These are phyloP conservation scores for Drosophila nebulosa DNA, from an alignment of 1,140 invertebrate genomes.

Conservation along the genomic window DNA sequence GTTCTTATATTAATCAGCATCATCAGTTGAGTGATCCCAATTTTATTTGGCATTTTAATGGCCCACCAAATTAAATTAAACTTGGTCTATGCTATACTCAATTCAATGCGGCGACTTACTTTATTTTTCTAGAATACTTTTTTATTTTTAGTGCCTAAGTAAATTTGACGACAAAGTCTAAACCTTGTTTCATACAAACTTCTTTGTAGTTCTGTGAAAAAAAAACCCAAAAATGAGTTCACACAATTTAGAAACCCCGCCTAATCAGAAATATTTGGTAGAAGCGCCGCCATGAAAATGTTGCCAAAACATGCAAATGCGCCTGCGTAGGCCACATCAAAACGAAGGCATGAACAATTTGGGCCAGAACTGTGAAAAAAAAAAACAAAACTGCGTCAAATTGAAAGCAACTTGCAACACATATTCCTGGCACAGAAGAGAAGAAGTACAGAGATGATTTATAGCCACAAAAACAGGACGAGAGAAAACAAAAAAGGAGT, in stretches of 20 bases:
- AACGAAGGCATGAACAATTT: constrained; percentile 19
- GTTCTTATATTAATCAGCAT: too few relatives aligned
- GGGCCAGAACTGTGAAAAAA: neutral
- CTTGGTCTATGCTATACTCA: too few relatives aligned
- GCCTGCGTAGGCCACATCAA: constrained; percentile 51
- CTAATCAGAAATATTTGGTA: neutral
- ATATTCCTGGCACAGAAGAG: neutral
- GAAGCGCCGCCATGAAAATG: constrained; percentile 39
- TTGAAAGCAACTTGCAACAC: constrained; percentile 5
- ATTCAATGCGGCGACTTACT: too few relatives aligned
- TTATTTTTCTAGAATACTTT: too few relatives aligned
- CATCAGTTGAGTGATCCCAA: too few relatives aligned
- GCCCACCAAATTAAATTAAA: too few relatives aligned
- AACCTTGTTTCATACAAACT: too few relatives aligned
- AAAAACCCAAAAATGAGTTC: neutral
- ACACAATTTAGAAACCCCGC: too few relatives aligned
- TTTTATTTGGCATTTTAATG: too few relatives aligned
- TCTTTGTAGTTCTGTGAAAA: neutral
- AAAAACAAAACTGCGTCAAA: constrained; percentile 1
- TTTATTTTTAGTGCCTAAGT: too few relatives aligned
- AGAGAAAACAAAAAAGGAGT: constrained; percentile 3
- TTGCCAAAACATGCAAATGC: constrained; percentile 58
- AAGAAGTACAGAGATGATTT: constrained; percentile 29
- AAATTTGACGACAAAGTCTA: too few relatives aligned
- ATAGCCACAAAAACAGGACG: constrained; percentile 17